Conservation (phyloP, 1,140 invertebrate genomes). For the Drosophila setifemur region DNA sequence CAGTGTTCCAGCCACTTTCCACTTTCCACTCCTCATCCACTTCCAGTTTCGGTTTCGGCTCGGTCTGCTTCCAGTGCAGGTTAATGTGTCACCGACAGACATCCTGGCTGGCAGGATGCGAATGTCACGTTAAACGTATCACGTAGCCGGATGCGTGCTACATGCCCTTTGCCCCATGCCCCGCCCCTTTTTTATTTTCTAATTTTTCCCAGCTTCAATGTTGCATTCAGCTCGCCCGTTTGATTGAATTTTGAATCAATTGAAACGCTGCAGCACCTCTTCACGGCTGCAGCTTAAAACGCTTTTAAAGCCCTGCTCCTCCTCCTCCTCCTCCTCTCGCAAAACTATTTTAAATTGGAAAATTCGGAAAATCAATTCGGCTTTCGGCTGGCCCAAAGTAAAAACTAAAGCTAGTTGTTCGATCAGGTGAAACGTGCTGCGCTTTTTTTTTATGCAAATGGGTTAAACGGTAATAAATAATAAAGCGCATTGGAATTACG, state of each 20-base stretch:
- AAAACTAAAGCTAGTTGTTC: too few species aligned
- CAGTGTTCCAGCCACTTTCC: slow-evolving; percentile 14
- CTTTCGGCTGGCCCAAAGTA: neutral
- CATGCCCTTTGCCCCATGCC: slow-evolving; percentile 3
- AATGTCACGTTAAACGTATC: slow-evolving; percentile 40
- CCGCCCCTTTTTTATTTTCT: neutral
- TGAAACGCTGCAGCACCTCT: neutral
- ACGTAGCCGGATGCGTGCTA: slow-evolving; percentile 42
- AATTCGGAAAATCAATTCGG: slow-evolving; percentile 28
- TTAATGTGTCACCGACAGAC: slow-evolving; percentile 47
- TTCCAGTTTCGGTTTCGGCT: neutral
- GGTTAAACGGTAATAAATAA: neutral
- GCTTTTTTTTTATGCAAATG: too few species aligned
- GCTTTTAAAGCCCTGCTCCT: slow-evolving; percentile 1
- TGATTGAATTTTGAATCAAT: slow-evolving; percentile 23
- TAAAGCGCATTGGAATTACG: too few species aligned
- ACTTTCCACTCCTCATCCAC: neutral
- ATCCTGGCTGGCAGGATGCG: slow-evolving; percentile 14
- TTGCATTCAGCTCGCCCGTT: slow-evolving; percentile 11
- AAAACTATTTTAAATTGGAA: slow-evolving; percentile 18
- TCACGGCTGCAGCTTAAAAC: neutral
- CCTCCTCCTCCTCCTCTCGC: too few species aligned
- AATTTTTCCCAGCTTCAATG: slow-evolving; percentile 6
- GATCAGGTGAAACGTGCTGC: too few species aligned
- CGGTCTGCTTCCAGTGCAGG: slow-evolving; percentile 52